A percentile compares a stretch with the other conserved stretches of the same genome.
Conservation (phyloP, 2,797 vertebrate genomes). For the Manis crassicaudata region DNA sequence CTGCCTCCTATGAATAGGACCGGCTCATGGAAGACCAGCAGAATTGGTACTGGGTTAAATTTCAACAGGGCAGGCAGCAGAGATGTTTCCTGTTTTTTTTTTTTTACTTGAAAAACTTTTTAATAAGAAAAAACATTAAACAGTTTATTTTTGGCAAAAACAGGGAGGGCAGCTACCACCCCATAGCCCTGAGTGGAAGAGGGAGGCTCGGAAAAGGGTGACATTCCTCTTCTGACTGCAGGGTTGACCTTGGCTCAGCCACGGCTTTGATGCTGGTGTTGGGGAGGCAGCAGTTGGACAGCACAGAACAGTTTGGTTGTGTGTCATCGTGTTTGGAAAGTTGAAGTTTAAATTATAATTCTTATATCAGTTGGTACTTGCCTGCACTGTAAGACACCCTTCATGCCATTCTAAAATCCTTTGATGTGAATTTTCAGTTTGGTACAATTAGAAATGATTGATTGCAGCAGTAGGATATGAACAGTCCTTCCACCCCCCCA, state of each 20-base stretch:
- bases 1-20: not conserved
- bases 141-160: too few species aligned
- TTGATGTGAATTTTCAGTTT: constrained; percentile 58
- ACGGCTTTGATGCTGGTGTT: not conserved
- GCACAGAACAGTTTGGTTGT: not conserved
- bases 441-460: constrained; percentile 53
- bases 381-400: not conserved
- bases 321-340: not conserved
- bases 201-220: too few species aligned
- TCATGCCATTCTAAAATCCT: constrained; percentile 20
- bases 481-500: not conserved
- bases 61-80: not conserved
- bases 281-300: not conserved
- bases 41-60: not conserved
- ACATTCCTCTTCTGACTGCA: not conserved
- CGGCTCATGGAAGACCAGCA: not conserved
- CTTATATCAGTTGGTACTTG: constrained; percentile 6
- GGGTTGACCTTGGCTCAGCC: not conserved
- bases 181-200: too few species aligned
- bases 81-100: not conserved
- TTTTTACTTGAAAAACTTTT: too few species aligned
- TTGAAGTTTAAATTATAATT: not conserved
- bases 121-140: too few species aligned
- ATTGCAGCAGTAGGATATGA: constrained; percentile 2
- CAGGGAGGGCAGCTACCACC: too few species aligned